phyloP scores from a whole-genome alignment of 2,888 invertebrate species.

The Synergus laeviventris region DNA sequence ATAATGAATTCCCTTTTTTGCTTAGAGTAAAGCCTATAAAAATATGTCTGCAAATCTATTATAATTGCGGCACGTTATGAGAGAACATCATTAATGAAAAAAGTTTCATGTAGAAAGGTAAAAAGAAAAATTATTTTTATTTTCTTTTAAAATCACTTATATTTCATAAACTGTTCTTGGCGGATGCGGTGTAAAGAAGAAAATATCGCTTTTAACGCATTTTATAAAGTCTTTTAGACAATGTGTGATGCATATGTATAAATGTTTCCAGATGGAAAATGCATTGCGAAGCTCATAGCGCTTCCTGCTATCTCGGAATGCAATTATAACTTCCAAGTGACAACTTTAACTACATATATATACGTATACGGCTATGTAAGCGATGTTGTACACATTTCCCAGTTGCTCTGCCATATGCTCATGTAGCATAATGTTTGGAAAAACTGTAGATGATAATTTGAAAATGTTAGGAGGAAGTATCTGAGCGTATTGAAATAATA shows the following conservation, averaged over 20 bases:
- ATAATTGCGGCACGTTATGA: no score
- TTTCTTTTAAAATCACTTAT: not conserved
- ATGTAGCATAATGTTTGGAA: not conserved
- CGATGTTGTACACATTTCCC: not conserved
- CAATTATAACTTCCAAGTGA: constrained; percentile 46
- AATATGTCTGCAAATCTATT: no score
- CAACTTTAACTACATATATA: constrained; percentile 23
- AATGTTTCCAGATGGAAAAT: constrained; percentile 28
- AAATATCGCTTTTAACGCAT: constrained; percentile 24
- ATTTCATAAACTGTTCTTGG: no score
- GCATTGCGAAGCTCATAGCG: constrained; percentile 31
- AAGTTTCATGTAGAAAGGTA: no score
- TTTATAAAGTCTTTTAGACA: constrained; percentile 12
- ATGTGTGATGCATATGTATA: constrained; percentile 9
- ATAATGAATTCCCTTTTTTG: not conserved
- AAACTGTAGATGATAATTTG: not conserved
- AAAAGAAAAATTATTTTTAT: not conserved
- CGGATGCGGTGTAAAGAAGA: not conserved
- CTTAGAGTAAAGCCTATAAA: no score
- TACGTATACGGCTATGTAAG: not conserved
- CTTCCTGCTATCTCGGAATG: constrained; percentile 43
- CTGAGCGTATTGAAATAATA: no score
- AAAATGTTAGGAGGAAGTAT: no score
- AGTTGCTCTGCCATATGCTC: constrained; percentile 15
- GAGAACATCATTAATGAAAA: no score